phyloP scores from a whole-genome alignment of 2,113 vertebrate species.

The Apus apus region DNA sequence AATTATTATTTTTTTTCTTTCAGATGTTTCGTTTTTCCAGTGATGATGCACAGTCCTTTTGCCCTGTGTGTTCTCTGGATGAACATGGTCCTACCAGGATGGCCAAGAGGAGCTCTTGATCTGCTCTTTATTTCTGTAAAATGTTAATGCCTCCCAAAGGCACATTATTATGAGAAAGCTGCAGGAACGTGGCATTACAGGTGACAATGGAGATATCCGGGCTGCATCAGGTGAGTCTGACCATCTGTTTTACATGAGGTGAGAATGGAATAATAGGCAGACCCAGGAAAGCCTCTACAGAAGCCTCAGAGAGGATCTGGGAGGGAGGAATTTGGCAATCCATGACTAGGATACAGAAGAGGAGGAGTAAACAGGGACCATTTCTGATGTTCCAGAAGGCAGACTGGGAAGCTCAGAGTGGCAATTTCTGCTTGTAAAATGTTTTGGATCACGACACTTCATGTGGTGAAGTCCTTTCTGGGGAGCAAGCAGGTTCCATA shows the following conservation, averaged over 20 bases:
- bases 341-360: background rate
- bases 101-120: background rate
- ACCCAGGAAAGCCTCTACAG: background rate
- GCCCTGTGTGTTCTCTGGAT: background rate
- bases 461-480: background rate
- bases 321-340: background rate
- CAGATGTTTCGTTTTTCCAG: background rate
- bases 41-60: background rate
- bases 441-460: background rate
- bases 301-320: background rate
- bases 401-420: background rate
- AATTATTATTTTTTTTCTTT: background rate
- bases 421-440: background rate
- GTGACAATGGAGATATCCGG: background rate
- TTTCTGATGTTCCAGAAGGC: background rate
- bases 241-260: background rate
- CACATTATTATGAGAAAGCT: background rate
- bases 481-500: background rate
- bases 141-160: background rate
- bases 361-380: background rate
- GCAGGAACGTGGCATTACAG: background rate
- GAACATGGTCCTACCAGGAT: background rate
- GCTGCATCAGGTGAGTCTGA: background rate
- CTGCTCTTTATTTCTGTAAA: background rate
- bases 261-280: background rate